Percentiles rank a stretch among this genome's conserved stretches.
Evolutionary conservation across 2,113 vertebrate genomes (phyloP).

Genomic region (Egretta garzetta): DNA sequence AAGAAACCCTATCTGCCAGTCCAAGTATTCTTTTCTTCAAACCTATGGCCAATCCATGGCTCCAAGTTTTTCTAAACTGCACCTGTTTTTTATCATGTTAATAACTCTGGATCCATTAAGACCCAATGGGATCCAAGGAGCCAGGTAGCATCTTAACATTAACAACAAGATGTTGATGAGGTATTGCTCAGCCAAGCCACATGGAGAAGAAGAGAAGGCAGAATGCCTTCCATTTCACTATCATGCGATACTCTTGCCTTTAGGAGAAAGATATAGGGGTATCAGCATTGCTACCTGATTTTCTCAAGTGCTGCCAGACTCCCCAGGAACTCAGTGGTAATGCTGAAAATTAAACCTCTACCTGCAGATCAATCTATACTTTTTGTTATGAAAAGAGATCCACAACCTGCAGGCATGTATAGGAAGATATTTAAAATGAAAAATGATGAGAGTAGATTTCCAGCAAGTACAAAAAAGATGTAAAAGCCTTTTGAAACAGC

Average conservation of each 20-base stretch:
- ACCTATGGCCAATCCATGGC: background rate
- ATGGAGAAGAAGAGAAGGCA: background rate
- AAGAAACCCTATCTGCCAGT: background rate
- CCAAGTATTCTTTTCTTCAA: background rate
- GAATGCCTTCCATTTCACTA: background rate
- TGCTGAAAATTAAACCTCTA: slow-evolving; percentile 4
- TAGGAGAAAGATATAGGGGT: background rate
- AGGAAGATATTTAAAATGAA: slow-evolving; percentile 33
- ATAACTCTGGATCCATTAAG: background rate
- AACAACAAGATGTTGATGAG: background rate
- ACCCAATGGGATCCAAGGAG: background rate
- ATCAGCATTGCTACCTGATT: background rate
- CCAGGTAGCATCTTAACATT: background rate
- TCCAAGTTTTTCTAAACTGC: background rate
- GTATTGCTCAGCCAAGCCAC: background rate
- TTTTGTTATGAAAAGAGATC: slow-evolving; percentile 7
- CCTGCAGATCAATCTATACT: background rate
- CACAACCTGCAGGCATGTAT: background rate
- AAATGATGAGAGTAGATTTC: slow-evolving; percentile 19
- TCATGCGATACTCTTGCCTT: background rate
- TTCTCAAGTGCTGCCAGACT: background rate
- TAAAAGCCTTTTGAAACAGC: slow-evolving; percentile 50
- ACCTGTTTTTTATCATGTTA: background rate
- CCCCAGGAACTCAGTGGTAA: background rate
- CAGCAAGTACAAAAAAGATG: slow-evolving; percentile 1